These are phyloP conservation scores for Neoscelio sp. DNA, from an alignment of 2,888 invertebrate genomes.

Conservation along the genomic window DNA sequence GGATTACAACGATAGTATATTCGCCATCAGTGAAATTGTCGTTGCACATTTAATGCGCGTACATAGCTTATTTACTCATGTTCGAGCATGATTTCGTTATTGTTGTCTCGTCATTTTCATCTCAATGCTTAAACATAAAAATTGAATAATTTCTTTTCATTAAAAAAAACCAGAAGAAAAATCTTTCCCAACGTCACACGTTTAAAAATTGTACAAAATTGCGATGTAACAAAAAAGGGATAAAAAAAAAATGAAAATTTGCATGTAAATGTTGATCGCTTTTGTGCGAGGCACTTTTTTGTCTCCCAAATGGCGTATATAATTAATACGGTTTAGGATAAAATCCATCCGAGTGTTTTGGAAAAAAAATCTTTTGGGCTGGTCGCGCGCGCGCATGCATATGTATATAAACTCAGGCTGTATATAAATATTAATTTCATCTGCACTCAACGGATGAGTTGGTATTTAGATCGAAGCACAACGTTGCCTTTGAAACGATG, in stretches of 20 bases:
- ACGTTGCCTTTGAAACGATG: constrained; percentile 68
- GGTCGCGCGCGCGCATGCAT: constrained; percentile 59
- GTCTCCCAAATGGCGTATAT: constrained; percentile 46
- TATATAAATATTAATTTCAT: constrained; percentile 69
- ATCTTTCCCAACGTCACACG: too few species aligned
- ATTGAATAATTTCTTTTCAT: too few species aligned
- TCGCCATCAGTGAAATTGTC: constrained; percentile 61
- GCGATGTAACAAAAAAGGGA: too few species aligned
- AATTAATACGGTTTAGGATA: constrained; percentile 44
- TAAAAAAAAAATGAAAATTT: too few species aligned
- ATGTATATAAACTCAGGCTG: constrained; percentile 62
- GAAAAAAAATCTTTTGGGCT: constrained; percentile 42
- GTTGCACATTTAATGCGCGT: constrained; percentile 56
- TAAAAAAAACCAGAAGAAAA: too few species aligned
- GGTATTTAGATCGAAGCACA: constrained; percentile 67
- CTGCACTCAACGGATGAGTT: constrained; percentile 67
- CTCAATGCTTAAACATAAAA: constrained; percentile 6
- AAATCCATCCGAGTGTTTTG: background rate
- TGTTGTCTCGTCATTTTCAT: background rate
- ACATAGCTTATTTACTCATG: constrained; percentile 29
- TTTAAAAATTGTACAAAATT: too few species aligned
- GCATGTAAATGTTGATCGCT: constrained; percentile 7
- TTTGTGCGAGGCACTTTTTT: constrained; percentile 1
- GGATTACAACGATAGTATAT: constrained; percentile 71
- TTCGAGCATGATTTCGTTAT: constrained; percentile 9